phyloP scores from a whole-genome alignment of 2,888 invertebrate genomes.

The Apeira syringaria region DNA sequence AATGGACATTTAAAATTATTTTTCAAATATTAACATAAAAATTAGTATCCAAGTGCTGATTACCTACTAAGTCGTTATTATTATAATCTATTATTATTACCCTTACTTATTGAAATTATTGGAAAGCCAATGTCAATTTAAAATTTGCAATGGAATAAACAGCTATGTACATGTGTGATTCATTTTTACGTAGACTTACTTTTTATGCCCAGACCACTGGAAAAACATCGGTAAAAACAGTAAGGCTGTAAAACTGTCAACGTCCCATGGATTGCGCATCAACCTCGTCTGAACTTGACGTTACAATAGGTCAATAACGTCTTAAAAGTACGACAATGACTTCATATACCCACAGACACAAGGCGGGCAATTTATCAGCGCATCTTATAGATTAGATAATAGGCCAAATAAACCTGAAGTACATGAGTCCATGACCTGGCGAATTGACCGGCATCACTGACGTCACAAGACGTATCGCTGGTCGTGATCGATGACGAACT shows the following conservation, averaged over 20 bases:
- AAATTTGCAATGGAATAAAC: too few species aligned
- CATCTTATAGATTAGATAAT: slow-evolving; percentile 11
- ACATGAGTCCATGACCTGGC: slow-evolving; percentile 25
- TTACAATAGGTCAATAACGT: slow-evolving; percentile 10
- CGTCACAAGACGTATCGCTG: slow-evolving; percentile 33
- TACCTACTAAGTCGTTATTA: too few species aligned
- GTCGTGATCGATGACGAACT: slow-evolving; percentile 37
- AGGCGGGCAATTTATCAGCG: slow-evolving; percentile 8
- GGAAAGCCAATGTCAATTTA: too few species aligned
- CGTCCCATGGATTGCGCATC: neutral
- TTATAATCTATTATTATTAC: too few species aligned
- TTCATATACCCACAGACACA: slow-evolving; percentile 2
- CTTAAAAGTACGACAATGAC: slow-evolving; percentile 5
- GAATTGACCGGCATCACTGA: slow-evolving; percentile 30
- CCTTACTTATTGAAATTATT: too few species aligned
- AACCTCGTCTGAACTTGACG: neutral
- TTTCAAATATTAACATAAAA: too few species aligned
- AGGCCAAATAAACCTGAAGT: slow-evolving; percentile 8
- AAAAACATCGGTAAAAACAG: neutral
- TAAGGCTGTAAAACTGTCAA: neutral
- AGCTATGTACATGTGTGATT: too few species aligned
- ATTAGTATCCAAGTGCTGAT: too few species aligned
- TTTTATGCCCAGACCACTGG: too few species aligned
- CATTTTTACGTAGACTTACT: too few species aligned
- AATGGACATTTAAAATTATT: too few species aligned